Evolutionary conservation across 2,888 invertebrate species (phyloP), one percentile per base, ranked within the genome.

Genomic region (Drosophila robusta): DNA sequence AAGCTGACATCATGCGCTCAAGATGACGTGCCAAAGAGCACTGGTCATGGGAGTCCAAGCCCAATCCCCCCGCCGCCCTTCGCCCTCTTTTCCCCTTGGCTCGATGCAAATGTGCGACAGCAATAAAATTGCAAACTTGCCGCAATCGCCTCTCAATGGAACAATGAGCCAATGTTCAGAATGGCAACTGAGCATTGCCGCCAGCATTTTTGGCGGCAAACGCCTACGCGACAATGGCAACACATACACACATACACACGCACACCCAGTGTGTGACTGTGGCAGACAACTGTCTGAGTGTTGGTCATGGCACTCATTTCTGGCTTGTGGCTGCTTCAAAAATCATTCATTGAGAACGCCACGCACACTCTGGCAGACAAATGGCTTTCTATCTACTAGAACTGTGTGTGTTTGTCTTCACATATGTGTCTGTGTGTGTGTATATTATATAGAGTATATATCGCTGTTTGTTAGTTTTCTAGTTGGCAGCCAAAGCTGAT

Each of bases 331-430:
- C 78, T 81, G 87, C 85, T 86, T 80, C 70, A 88, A 82, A 86
- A 83, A 80, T 88, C 83, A 83, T 88, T 83, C 83, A 83, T 83
- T 83, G 83, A 86, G 88, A 83, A 81, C 75, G 67, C 55, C 69
- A 65, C 50, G 51, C 64, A 63, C 69, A 63, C 52, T 72, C 66
- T 54, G 32, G 11, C 50, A 26, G 46, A 54, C 64, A 70, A 70
- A 75, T 77, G 73, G 55, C 45, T 52, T 44, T 41, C 42, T 68
- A 62, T 56, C 41, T 44, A 42, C 14, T 32, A 42, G 56, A 65
- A 38, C 22, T 52, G 57, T 34, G 12, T 34, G 34, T 34, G 7
- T 29, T 8, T 29, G 26, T 29, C 22, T 22, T 22, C 22, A 4
- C 22, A 22, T 22, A 22, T 22, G 4, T 22, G 38, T 16, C 34